Evolutionary conservation across 1,140 invertebrate genomes (phyloP), one percentile per base, ranked within the genome.

Genomic region (Oncopeltus fasciatus): DNA sequence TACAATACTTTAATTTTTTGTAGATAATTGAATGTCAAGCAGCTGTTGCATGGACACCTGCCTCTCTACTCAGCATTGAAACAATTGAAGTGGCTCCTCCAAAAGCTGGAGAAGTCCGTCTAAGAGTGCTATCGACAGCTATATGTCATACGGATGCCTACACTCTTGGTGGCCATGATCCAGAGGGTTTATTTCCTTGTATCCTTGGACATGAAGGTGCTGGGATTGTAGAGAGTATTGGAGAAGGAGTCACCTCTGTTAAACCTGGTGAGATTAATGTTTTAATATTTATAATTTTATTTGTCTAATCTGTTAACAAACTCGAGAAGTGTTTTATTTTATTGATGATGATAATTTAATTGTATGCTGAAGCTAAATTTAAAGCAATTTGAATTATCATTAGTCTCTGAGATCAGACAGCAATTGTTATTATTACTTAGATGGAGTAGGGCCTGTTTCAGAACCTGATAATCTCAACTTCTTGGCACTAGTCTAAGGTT

Each of bases 61-160:
- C 90, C 64, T 80, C 93, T 69, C 88, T 90, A 12, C 76, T 99
- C 16, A 79, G 79, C 0, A 80, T 98, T 33, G 96, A 99, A 77
- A 86, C 84, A 51, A 80, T 99, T 64, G 85, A 95, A 77, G 96
- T 99, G 1, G 90, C 83, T n/a, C 91, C 95, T 56, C 96, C 96
- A 4, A 91, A 89, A 75, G 84, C 84, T 2, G 83, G 87, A 67
- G 88, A 92, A 81, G 72, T 75, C 14, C 79, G 87, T 59, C 77
- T 93, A 12, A 84, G 92, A 76, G 81, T 98, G 57, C 69, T 83
- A 4, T 81, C 85, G 26, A 90, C 90, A 60, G 95, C 92, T 47
- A 85, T 99, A n/a, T 99, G 96, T 72, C 96, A 99, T 70, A 99
- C 96, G 0, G 96, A 99, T 78, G 85, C 90, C 2, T 97, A 96